phyloP scores from a whole-genome alignment of 2,888 invertebrate species.

The Germaria angustata region DNA sequence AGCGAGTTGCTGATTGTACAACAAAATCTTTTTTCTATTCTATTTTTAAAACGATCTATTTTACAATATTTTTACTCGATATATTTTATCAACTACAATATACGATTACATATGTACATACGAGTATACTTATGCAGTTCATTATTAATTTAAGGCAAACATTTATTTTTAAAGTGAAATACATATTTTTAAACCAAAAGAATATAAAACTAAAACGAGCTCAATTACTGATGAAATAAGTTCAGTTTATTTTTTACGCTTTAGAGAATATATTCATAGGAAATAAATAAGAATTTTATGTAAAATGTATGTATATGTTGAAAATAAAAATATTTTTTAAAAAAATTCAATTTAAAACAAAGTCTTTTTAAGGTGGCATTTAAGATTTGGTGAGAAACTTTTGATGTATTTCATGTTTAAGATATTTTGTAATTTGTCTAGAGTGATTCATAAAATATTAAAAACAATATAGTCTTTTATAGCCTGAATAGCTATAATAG shows the following conservation, averaged over 20 bases:
- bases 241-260: constrained; percentile 56
- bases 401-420: too few species aligned
- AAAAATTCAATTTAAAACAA: background rate
- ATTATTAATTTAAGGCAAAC: background rate
- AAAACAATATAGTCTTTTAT: too few species aligned
- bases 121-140: background rate
- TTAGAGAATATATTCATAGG: constrained; percentile 6
- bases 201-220: background rate
- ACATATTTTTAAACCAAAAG: background rate
- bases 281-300: constrained; percentile 27
- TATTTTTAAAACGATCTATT: background rate
- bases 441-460: too few species aligned
- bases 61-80: background rate
- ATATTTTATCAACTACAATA: background rate
- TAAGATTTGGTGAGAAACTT: too few species aligned
- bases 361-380: background rate
- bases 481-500: too few species aligned
- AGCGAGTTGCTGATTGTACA: background rate
- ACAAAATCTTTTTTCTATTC: background rate
- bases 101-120: background rate
- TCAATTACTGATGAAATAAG: constrained; percentile 49
- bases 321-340: constrained; percentile 39
- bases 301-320: constrained; percentile 49
- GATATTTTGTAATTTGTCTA: too few species aligned
- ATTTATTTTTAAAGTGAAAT: constrained; percentile 27